Conservation (phyloP, 53 echinoderm and acorn worm genomes). For the Astropecten irregularis region DNA sequence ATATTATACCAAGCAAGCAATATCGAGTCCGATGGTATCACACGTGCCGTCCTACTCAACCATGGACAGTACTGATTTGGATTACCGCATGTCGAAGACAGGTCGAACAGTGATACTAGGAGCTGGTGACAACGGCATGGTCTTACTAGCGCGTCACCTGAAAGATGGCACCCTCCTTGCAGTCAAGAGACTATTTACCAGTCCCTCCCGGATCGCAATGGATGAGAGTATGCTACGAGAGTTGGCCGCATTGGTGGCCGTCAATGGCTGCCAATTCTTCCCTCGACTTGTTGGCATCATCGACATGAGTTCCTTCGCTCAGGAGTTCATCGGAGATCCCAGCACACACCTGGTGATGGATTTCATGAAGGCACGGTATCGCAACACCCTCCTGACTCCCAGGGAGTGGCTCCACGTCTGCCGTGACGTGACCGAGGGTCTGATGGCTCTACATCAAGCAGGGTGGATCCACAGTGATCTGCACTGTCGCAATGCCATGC, state of each 20-base stretch:
- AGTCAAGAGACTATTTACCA: constrained; percentile 5
- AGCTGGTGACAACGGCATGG: not conserved
- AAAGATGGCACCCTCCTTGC: constrained; percentile 13
- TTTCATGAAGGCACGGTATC: not conserved
- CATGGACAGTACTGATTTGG: constrained; percentile 22
- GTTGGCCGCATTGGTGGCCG: constrained; percentile 11
- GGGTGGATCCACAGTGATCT: constrained; percentile 10
- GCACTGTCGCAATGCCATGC: constrained; percentile 5
- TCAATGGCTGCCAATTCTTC: not conserved
- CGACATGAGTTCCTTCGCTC: constrained; percentile 24
- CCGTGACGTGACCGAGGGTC: constrained; percentile 6
- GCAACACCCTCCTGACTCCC: not conserved
- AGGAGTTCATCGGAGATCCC: constrained; percentile 3
- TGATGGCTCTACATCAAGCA: constrained; percentile 2
- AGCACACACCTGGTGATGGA: not conserved
- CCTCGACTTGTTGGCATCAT: constrained; percentile 11
- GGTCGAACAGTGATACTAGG: not conserved
- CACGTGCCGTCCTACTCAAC: not conserved
- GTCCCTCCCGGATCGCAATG: not conserved
- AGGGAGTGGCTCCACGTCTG: constrained; percentile 25
- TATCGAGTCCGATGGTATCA: not conserved
- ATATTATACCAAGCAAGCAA: not conserved
- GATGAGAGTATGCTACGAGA: constrained; percentile 8
- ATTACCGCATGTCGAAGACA: not conserved
- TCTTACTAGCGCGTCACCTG: constrained; percentile 7